Base-by-base conservation (phyloP, 1,140 invertebrate species). In the Cydia pomonella region DNA sequence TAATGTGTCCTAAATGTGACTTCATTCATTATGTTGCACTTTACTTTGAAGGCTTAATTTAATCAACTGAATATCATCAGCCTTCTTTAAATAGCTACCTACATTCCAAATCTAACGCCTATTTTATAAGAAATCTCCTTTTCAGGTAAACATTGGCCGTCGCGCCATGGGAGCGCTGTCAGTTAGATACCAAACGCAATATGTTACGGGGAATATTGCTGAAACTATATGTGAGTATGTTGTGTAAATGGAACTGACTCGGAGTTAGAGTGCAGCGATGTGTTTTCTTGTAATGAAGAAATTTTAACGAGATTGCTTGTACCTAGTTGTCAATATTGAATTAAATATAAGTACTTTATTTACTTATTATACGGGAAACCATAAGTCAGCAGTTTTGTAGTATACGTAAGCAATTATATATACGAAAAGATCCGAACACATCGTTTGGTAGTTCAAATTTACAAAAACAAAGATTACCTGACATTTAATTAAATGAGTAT, bases 151-250 rank as follows among this genome's bases (percentile, higher is more conserved):
- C 21, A 84, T 86, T 29, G 84, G 91, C 6, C 84, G 88, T 76
- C 83, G 91, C 16, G 89, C 89, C 3, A 92, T 92, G 88, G 91
- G 91, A 0, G 89, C 91, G 0, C 72, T 92, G 12, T 87, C 89
- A 38, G 89, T 91, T 1, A 66, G 74, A 47, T 75, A 75, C 74
- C 44, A 50, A 33, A 75, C 74, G 44, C 66, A 71, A 72, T 75
- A 75, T 50, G 62, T 64, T 47, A 50, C 44, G 6, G 73, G 73
- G 33, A 74, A 74, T 33, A 74, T 74, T 74, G 73, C 73, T 41
- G 73, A 74, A 74, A 38, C 33, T 44, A 66, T 66, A 44, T 74
- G 73, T 74, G 63, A 74, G 63, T 62, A 73, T 62, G 25, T 44
- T 13, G 21, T 47, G 38, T 38, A 10, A 72, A 72, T 44, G 41